Percentiles rank a stretch among this genome's conserved stretches.
Conservation (phyloP, 2,797 vertebrate genomes). For the Typhlichthys eigenmanni region DNA sequence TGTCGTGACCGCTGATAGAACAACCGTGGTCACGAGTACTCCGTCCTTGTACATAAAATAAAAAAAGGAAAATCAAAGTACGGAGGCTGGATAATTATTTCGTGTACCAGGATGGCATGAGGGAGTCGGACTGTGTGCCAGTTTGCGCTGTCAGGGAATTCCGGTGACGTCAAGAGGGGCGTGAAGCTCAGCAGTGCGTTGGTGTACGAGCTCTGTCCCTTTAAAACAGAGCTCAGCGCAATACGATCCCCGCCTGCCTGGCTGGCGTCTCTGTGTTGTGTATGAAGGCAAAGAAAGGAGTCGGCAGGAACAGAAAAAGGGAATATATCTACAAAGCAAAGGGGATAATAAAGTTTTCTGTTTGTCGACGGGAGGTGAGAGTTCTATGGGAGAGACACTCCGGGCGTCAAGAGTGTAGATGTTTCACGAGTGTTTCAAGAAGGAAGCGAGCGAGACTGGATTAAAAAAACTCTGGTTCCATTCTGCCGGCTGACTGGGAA, state of each 20-base stretch:
- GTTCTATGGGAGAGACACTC: not conserved
- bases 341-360: slow-evolving; percentile 25
- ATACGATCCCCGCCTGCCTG: slow-evolving; percentile 54
- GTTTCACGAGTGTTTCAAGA: slow-evolving; percentile 31
- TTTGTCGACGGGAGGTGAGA: not conserved
- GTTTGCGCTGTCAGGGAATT: slow-evolving; percentile 80
- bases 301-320: slow-evolving; percentile 30
- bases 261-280: slow-evolving; percentile 14
- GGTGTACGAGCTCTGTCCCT: slow-evolving; percentile 2
- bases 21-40: slow-evolving; percentile 55
- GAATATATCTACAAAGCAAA: slow-evolving; percentile 16
- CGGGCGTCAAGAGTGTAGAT: not conserved
- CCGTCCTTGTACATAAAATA: slow-evolving; percentile 15
- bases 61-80: not conserved
- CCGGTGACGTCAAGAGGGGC: slow-evolving; percentile 74
- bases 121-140: slow-evolving; percentile 37
- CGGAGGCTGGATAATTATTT: slow-evolving; percentile 6
- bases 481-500: slow-evolving; percentile 52
- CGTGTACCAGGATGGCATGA: slow-evolving; percentile 28
- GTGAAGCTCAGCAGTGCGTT: slow-evolving; percentile 3
- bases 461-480: slow-evolving; percentile 21
- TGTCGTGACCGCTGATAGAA: not conserved
- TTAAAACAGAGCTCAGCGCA: slow-evolving; percentile 54
- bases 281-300: slow-evolving; percentile 24
- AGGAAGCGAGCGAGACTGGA: slow-evolving; percentile 53